Evolutionary conservation across 1,140 invertebrate species (phyloP).

Genomic region (Temnothorax longispinosus): DNA sequence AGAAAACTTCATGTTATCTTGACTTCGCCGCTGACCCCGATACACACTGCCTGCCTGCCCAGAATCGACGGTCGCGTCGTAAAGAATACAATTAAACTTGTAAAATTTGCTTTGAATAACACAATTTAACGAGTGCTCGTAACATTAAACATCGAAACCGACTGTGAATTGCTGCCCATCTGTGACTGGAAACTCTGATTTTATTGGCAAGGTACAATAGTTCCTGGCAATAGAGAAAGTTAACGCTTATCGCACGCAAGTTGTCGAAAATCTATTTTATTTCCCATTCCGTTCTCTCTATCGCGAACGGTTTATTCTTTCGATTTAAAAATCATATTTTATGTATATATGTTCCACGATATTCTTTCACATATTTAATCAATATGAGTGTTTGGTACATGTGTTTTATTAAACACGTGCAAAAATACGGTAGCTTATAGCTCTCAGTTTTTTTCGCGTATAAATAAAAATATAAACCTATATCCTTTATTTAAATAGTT

Average conservation of each 20-base stretch:
- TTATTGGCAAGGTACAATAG: background rate
- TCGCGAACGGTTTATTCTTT: background rate
- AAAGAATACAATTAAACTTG: constrained; percentile 61
- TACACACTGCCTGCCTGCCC: constrained; percentile 24
- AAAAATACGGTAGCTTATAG: background rate
- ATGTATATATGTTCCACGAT: background rate
- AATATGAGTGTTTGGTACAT: background rate
- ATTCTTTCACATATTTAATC: background rate
- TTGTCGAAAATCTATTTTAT: constrained; percentile 21
- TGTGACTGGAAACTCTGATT: constrained; percentile 35
- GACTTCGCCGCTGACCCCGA: constrained; percentile 57
- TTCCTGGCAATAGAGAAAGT: background rate
- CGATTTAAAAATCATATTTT: background rate
- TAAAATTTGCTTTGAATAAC: constrained; percentile 52
- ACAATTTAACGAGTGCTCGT: constrained; percentile 45
- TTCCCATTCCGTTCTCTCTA: background rate
- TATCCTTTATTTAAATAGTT: constrained; percentile 13
- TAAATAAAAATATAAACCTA: constrained; percentile 1
- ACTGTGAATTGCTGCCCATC: background rate
- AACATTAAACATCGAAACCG: constrained; percentile 51
- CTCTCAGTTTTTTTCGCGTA: background rate
- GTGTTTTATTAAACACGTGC: background rate
- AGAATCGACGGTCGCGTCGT: constrained; percentile 38
- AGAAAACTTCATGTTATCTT: constrained; percentile 61
- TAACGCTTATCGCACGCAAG: background rate